These are phyloP conservation scores for Parazoanthus darwini DNA, from an alignment of 92 coral and sea anemone species.

Conservation along the genomic window DNA sequence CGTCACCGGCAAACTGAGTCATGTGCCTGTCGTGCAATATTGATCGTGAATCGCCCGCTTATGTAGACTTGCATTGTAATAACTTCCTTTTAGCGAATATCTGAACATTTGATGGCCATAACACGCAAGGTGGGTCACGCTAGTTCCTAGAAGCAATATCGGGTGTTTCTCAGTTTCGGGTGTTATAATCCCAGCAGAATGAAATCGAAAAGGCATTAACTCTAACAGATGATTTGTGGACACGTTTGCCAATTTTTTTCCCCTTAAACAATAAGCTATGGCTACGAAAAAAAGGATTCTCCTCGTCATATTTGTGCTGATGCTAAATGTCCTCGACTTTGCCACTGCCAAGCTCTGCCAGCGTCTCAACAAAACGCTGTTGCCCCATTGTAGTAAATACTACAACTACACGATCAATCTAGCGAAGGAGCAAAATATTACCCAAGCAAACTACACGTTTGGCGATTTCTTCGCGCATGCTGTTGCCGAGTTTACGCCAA, in stretches of 20 bases:
- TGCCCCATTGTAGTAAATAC: constrained; percentile 29
- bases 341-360: background rate
- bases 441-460: background rate
- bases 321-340: background rate
- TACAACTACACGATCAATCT: constrained; percentile 25
- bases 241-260: background rate
- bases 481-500: background rate
- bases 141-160: background rate
- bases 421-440: background rate
- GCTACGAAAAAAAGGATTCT: background rate
- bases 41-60: background rate
- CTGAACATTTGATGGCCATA: background rate
- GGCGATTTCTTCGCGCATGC: background rate
- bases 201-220: background rate
- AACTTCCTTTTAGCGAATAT: background rate
- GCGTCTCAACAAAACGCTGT: constrained; percentile 16
- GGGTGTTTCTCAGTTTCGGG: background rate
- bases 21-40: background rate
- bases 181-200: constrained; percentile 9
- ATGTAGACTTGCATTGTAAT: background rate
- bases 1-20: no score
- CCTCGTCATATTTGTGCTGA: background rate
- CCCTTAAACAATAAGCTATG: background rate
- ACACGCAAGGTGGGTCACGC: constrained; percentile 8
- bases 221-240: background rate